Evolutionary conservation across 2,113 vertebrate species (phyloP).

Genomic region (Microcebus griseorufus): DNA sequence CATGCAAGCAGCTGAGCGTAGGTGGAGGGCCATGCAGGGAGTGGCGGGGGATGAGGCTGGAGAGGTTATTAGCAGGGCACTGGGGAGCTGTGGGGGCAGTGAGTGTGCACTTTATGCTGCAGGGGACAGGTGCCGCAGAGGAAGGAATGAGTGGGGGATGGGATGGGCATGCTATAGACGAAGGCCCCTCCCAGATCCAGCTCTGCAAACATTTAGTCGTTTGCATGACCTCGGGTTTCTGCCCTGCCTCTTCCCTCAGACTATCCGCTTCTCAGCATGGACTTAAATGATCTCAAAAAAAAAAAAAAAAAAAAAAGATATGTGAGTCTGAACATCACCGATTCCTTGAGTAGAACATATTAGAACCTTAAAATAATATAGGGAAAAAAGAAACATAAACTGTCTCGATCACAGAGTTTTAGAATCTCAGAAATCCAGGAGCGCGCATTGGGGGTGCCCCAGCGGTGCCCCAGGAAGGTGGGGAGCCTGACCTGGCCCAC

Average conservation of each 20-base stretch:
- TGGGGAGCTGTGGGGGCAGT: fast-evolving
- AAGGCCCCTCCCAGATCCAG: background rate
- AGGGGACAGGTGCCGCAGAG: background rate
- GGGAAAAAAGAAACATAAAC: background rate
- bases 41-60: background rate
- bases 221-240: background rate
- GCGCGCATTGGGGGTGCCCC: fast-evolving
- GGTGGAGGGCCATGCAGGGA: no score
- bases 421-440: background rate
- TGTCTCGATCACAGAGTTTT: background rate
- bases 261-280: background rate
- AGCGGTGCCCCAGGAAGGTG: background rate
- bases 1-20: background rate
- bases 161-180: background rate
- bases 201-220: background rate
- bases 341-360: background rate
- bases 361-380: background rate
- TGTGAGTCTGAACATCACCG: background rate
- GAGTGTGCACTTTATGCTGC: background rate
- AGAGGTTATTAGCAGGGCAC: background rate
- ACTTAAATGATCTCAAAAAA: background rate
- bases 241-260: background rate
- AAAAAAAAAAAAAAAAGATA: background rate
- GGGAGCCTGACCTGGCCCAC: background rate
- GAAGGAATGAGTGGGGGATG: background rate